Conservation (phyloP, 2,888 invertebrate genomes). For the Herminia tarsipennalis region DNA sequence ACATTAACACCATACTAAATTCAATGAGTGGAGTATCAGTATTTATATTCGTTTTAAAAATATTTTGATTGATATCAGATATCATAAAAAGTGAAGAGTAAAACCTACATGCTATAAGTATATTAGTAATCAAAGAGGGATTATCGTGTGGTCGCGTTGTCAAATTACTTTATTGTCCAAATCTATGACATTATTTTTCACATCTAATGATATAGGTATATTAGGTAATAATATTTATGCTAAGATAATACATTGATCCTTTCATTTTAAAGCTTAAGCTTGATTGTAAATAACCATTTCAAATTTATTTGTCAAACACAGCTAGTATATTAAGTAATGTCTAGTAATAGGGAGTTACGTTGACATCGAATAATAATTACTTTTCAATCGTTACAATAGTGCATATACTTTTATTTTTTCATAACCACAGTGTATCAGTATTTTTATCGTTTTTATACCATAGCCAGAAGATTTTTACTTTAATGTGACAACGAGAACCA, state of each 20-base stretch:
- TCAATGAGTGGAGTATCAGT: slow-evolving; percentile 55
- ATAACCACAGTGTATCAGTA: neutral
- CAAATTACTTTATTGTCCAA: slow-evolving; percentile 74
- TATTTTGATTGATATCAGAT: slow-evolving; percentile 36
- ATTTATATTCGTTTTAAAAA: slow-evolving; percentile 41
- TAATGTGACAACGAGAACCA: neutral
- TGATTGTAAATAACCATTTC: slow-evolving; percentile 30
- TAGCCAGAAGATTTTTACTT: neutral
- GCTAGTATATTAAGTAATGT: slow-evolving; percentile 55
- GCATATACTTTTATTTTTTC: too few relatives aligned
- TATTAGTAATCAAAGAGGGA: slow-evolving; percentile 62
- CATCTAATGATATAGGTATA: slow-evolving; percentile 14
- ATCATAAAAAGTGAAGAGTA: slow-evolving; percentile 45
- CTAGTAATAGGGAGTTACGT: slow-evolving; percentile 62
- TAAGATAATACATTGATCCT: slow-evolving; percentile 39
- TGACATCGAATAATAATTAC: slow-evolving; percentile 5
- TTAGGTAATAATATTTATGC: slow-evolving; percentile 16
- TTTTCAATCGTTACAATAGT: too few relatives aligned
- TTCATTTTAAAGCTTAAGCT: slow-evolving; percentile 47
- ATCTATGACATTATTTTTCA: slow-evolving; percentile 11
- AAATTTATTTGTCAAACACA: slow-evolving; percentile 84
- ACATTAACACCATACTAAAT: slow-evolving; percentile 69
- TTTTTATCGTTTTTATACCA: neutral
- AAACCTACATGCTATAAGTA: slow-evolving; percentile 56
- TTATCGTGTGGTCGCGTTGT: slow-evolving; percentile 62